Evolutionary conservation across 2,888 invertebrate species (phyloP).

Genomic region (Erebia ligea): DNA sequence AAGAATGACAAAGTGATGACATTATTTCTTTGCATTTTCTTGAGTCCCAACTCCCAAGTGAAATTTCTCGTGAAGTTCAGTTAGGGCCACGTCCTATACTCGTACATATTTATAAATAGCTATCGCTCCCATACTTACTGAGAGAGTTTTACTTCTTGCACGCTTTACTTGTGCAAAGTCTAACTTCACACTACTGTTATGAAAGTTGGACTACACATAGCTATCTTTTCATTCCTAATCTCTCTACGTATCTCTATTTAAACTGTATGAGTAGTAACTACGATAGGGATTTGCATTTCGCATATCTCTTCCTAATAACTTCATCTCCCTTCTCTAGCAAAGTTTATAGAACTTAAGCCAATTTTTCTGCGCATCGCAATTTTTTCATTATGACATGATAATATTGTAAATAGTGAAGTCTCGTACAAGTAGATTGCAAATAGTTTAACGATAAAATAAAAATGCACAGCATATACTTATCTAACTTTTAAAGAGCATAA

Average conservation of each 20-base stretch:
- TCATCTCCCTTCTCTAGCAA: background rate
- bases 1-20: background rate
- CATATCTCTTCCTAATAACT: conserved; percentile 4
- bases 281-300: conserved; percentile 6
- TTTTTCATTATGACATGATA: background rate
- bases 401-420: too few species aligned
- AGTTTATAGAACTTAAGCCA: conserved; percentile 11
- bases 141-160: background rate
- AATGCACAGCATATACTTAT: background rate
- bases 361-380: background rate
- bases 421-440: background rate
- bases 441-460: background rate
- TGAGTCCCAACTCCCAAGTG: background rate
- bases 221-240: conserved; percentile 1
- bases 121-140: background rate
- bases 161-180: conserved; percentile 2
- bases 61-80: background rate
- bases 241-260: background rate
- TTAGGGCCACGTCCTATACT: background rate
- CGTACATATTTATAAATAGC: background rate
- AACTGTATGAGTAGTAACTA: background rate
- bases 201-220: conserved; percentile 1
- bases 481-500: too few species aligned
- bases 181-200: background rate
- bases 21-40: background rate